These are phyloP conservation scores for Calliopum simillimum DNA, from an alignment of 2,888 invertebrate genomes.

Conservation along the genomic window DNA sequence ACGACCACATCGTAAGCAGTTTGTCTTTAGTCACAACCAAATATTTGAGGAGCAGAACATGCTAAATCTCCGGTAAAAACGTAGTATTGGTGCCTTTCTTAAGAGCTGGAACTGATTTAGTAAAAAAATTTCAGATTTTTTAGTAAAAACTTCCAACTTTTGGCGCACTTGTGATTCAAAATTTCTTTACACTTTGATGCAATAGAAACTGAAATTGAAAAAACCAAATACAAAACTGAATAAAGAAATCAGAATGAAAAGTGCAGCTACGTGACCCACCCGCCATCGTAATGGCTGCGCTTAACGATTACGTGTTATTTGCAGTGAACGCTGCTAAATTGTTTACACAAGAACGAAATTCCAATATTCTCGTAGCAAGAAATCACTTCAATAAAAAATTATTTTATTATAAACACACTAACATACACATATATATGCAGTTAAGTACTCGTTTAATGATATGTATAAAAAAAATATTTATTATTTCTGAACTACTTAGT, in stretches of 20 bases:
- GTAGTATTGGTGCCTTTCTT: too few species aligned
- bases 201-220: background rate
- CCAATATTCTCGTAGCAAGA: constrained; percentile 19
- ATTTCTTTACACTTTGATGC: background rate
- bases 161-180: background rate
- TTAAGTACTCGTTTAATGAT: too few species aligned
- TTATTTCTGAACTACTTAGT: background rate
- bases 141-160: background rate
- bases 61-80: too few species aligned
- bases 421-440: too few species aligned
- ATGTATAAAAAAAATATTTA: too few species aligned
- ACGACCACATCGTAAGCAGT: too few species aligned
- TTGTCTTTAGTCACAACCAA: too few species aligned
- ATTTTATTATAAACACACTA: too few species aligned
- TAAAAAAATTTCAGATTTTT: too few species aligned
- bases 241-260: constrained; percentile 1
- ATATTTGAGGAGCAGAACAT: too few species aligned
- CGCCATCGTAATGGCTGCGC: background rate
- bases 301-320: constrained; percentile 16
- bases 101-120: too few species aligned
- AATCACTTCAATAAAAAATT: too few species aligned
- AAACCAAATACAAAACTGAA: background rate
- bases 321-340: constrained; percentile 4
- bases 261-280: constrained; percentile 22
- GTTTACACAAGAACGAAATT: constrained; percentile 5